Percentiles rank a stretch among this genome's conserved stretches.
These are phyloP conservation scores for Synergus laeviventris DNA, from an alignment of 2,888 invertebrate species.

Conservation along the genomic window DNA sequence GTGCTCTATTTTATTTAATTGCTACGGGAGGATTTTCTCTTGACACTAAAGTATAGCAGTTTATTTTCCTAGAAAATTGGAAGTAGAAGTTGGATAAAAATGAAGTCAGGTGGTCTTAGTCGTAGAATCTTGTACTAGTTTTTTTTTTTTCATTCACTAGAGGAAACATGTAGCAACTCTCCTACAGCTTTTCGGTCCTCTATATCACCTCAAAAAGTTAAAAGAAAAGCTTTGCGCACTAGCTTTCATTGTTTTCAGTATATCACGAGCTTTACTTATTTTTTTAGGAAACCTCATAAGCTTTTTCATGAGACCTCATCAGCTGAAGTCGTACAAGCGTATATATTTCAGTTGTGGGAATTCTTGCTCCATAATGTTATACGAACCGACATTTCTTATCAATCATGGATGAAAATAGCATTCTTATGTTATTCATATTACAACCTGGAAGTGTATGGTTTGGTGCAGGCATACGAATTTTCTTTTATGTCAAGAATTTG, in stretches of 20 bases:
- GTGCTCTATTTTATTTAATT: no score
- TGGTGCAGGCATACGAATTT: no score
- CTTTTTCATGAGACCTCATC: not conserved
- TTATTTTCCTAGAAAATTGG: not conserved
- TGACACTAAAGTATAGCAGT: not conserved
- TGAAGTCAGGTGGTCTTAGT: not conserved
- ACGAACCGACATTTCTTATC: not conserved
- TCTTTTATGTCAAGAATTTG: no score
- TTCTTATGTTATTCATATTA: no score
- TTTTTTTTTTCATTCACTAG: not conserved
- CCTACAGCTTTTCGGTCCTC: not conserved
- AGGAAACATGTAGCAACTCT: not conserved
- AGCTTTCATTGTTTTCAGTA: not conserved
- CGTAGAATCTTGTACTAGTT: not conserved
- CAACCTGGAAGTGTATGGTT: no score
- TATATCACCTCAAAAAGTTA: conserved; percentile 7
- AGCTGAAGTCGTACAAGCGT: not conserved
- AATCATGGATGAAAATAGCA: not conserved
- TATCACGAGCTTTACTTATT: not conserved
- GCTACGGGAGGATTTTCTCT: no score
- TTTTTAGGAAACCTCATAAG: not conserved
- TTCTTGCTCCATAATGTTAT: not conserved
- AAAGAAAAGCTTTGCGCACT: not conserved
- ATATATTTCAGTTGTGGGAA: not conserved
- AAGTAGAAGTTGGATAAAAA: not conserved